Percentiles rank a stretch among this genome's conserved stretches.
phyloP scores from a whole-genome alignment of 2,797 vertebrate species.

The Myotis myotis region DNA sequence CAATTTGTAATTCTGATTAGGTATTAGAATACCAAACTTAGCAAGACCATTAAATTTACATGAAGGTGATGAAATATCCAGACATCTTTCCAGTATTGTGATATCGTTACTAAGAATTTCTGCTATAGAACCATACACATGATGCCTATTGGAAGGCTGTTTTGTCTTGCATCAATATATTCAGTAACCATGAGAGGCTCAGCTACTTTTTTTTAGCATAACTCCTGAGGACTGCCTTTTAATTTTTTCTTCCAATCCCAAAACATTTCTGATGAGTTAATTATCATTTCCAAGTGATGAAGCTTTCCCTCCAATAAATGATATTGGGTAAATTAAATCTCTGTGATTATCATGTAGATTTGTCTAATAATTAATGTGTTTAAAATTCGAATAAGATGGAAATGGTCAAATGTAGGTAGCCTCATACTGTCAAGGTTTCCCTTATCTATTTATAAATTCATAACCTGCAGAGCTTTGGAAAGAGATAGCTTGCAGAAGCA shows the following conservation, averaged over 20 bases:
- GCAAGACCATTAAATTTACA: not conserved
- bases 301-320: constrained; percentile 48
- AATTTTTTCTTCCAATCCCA: not conserved
- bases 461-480: not conserved
- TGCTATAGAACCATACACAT: not conserved
- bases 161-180: not conserved
- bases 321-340: constrained; percentile 60
- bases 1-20: constrained; percentile 32
- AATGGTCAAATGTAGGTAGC: constrained; percentile 45
- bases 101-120: not conserved
- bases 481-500: not conserved
- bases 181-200: not conserved
- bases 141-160: not conserved
- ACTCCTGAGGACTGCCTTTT: constrained; percentile 20
- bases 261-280: constrained; percentile 67
- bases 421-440: not conserved
- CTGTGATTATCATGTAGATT: constrained; percentile 57
- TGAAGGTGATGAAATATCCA: constrained; percentile 10
- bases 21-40: constrained; percentile 23
- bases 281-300: constrained; percentile 66
- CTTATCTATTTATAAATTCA: constrained; percentile 22
- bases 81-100: not conserved
- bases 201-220: not conserved
- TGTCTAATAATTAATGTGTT: constrained; percentile 67
- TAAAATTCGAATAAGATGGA: constrained; percentile 58